phyloP scores from a whole-genome alignment of 2,797 vertebrate species.

The Pristis pectinata region DNA sequence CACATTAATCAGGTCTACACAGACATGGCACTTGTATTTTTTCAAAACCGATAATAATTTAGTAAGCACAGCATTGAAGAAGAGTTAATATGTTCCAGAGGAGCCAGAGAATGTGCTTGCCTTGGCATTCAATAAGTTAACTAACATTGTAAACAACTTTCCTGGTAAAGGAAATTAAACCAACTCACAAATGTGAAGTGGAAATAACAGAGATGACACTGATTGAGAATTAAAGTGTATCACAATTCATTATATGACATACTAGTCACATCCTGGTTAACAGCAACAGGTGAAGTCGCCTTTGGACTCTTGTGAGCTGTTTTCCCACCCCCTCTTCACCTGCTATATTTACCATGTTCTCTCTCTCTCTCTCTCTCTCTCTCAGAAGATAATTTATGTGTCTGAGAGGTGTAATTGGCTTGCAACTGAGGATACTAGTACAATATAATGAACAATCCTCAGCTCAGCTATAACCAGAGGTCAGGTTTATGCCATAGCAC shows the following conservation, averaged over 20 bases:
- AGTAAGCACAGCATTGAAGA: background rate
- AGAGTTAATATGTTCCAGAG: background rate
- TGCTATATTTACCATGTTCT: background rate
- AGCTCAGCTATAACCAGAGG: constrained; percentile 6
- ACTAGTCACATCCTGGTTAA: background rate
- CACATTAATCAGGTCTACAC: background rate
- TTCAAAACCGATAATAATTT: background rate
- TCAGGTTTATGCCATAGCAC: constrained; percentile 19
- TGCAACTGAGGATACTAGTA: constrained; percentile 20
- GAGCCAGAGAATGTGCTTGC: background rate
- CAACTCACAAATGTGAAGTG: background rate
- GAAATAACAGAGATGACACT: background rate
- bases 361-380: background rate
- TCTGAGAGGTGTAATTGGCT: constrained; percentile 26
- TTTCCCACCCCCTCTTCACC: background rate
- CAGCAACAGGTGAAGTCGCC: background rate
- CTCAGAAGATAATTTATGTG: constrained; percentile 6
- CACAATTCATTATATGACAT: background rate
- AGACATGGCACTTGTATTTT: background rate
- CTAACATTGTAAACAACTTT: background rate
- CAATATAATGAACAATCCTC: constrained; percentile 8
- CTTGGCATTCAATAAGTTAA: background rate
- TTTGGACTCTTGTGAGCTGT: constrained; percentile 8
- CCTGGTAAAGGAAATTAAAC: background rate
- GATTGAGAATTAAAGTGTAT: background rate